Percentiles rank a stretch among this genome's conserved stretches.
Conservation (phyloP, 2,113 vertebrate genomes). For the Forbesichthys agassizii region DNA sequence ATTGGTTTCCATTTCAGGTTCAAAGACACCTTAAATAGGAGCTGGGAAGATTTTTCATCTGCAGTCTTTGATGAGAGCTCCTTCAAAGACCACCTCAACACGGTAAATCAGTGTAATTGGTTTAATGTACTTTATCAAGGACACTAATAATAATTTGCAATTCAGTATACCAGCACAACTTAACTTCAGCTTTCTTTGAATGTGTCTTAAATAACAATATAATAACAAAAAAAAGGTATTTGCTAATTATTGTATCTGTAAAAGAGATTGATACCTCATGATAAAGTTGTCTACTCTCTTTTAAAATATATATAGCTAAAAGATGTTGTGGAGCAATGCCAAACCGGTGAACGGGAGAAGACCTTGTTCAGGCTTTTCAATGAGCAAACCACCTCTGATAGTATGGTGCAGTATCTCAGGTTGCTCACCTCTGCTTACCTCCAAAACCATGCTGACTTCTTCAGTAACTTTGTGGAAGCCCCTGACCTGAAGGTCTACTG, state of each 20-base stretch:
- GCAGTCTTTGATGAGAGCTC: constrained; percentile 72
- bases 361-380: constrained; percentile 79
- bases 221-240: too few relatives aligned
- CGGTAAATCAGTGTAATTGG: constrained; percentile 44
- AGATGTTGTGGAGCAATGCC: constrained; percentile 75
- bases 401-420: constrained; percentile 79
- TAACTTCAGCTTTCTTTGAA: too few relatives aligned
- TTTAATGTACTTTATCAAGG: neutral
- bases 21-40: constrained; percentile 71
- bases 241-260: too few relatives aligned
- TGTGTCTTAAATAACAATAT: too few relatives aligned
- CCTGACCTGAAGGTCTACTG: constrained; percentile 81
- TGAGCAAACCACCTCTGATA: constrained; percentile 74
- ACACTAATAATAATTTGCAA: neutral
- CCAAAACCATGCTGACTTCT: constrained; percentile 79
- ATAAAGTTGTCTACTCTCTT: neutral
- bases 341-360: constrained; percentile 65
- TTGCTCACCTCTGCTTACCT: constrained; percentile 84
- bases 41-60: constrained; percentile 56
- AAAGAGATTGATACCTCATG: too few relatives aligned
- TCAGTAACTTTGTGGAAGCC: constrained; percentile 81
- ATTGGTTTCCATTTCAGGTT: constrained; percentile 68
- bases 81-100: constrained; percentile 74
- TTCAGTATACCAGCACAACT: too few relatives aligned
- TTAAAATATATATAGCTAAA: constrained; percentile 69